A percentile compares a stretch with the other conserved stretches of the same genome.
These are phyloP conservation scores for Tipula confusa DNA, from an alignment of 2,888 invertebrate genomes.

Conservation along the genomic window DNA sequence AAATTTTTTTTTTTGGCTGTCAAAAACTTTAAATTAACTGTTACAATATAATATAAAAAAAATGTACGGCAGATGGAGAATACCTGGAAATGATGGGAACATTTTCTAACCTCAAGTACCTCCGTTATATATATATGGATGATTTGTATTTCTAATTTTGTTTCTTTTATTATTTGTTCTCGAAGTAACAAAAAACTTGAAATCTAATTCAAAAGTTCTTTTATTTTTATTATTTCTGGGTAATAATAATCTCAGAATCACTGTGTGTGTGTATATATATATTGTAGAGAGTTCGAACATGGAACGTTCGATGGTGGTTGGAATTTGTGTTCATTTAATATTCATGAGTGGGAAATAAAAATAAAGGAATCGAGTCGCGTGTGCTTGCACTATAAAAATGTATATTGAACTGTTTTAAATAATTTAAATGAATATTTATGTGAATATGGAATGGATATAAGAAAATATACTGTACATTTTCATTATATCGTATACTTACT, in stretches of 20 bases:
- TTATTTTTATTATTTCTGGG: neutral
- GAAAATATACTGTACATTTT: neutral
- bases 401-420: neutral
- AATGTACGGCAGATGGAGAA: neutral
- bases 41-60: neutral
- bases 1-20: neutral
- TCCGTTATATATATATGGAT: neutral
- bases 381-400: constrained; percentile 8
- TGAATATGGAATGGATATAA: too few species aligned
- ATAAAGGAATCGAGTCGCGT: neutral
- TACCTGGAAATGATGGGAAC: neutral
- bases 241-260: neutral
- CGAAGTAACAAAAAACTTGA: neutral
- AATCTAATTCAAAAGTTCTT: neutral
- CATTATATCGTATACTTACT: too few species aligned
- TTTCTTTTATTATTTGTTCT: neutral
- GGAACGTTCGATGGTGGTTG: neutral
- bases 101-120: constrained; percentile 1
- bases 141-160: neutral
- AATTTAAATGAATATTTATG: neutral
- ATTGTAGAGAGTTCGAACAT: too few species aligned
- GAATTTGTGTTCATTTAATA: neutral
- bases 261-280: neutral
- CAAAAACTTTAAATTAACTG: constrained; percentile 25
- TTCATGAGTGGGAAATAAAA: constrained; percentile 16